Percentiles rank a stretch among this genome's conserved stretches.
These are phyloP conservation scores for Cephalopachus bancanus DNA, from an alignment of 2,797 vertebrate genomes.

Conservation along the genomic window DNA sequence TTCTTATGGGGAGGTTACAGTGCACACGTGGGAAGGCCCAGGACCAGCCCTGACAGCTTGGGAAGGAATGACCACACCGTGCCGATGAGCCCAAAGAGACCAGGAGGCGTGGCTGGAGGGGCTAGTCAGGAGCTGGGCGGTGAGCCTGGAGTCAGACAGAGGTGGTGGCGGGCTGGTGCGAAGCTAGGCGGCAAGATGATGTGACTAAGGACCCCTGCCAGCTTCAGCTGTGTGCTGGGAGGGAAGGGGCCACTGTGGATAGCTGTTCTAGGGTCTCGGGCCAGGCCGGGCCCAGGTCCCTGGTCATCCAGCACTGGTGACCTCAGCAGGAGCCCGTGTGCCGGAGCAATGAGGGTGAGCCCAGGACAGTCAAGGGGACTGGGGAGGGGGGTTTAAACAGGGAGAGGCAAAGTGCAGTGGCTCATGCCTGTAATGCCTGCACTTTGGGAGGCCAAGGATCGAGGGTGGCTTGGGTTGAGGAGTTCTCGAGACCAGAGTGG, in stretches of 20 bases:
- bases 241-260: not conserved
- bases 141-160: not conserved
- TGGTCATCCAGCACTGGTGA: not conserved
- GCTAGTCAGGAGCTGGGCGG: too few relatives aligned
- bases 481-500: too few relatives aligned
- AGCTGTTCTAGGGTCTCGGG: not conserved
- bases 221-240: not conserved
- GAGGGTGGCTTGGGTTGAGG: too few relatives aligned
- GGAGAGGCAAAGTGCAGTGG: too few relatives aligned
- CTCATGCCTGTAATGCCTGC: too few relatives aligned
- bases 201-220: not conserved
- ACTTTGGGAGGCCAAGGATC: too few relatives aligned
- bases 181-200: not conserved
- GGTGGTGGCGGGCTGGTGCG: rapidly evolving
- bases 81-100: not conserved
- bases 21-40: not conserved
- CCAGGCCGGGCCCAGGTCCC: not conserved
- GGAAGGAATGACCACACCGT: not conserved
- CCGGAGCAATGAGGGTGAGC: not conserved
- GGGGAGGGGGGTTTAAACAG: too few relatives aligned
- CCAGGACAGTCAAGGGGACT: too few relatives aligned
- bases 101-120: not conserved
- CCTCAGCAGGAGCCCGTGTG: not conserved
- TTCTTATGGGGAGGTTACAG: not conserved
- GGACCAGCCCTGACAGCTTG: not conserved